Evolutionary conservation across 1,140 invertebrate genomes (phyloP), one percentile per base, ranked within the genome.

Genomic region (Drosophila orosa): DNA sequence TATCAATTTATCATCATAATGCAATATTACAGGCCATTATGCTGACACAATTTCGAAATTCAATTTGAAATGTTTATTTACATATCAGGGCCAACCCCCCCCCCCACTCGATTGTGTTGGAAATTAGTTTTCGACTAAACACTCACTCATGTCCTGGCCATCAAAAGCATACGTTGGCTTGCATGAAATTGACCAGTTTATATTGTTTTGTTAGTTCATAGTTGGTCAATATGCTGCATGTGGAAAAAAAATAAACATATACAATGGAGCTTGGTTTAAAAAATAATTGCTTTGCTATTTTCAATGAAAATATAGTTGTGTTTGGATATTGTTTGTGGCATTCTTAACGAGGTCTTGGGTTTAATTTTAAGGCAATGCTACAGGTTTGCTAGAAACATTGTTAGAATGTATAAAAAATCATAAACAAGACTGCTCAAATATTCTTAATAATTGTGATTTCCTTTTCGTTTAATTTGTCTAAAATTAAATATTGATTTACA

Each of bases 1-100:
- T 79, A 86, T 79, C 83, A 86, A 86, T 86, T 87, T 86, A 60
- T 56, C 84, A 83, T 79, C 71, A 73, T 89, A 86, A 86, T 87
- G 63, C 63, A 85, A 80, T 78, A 84, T 80, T 78, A 81, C 71
- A 45, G 50, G 47, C 76, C 63, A 80, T 80, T 86, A 60, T 69
- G 78, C 83, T 63, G 73, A 80, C 77, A 86, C 74, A 84, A 84
- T 84, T 85, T 74, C 33, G 10, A 86, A 86, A 86, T 86, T 63
- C 71, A 76, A 86, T 86, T 86, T 79, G 59, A 66, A 86, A 69
- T 83, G 75, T 89, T 79, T 86, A 83, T 86, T 86, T 73, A 79
- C 75, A 87, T 71, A 63, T 76, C 33, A 39, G 66, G 25, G 22
- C 31, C 40, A 58, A 50, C 44, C 15, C n/a, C 5, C 25, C 19